Conservation (phyloP, 2,113 vertebrate species). For the Solea senegalensis region DNA sequence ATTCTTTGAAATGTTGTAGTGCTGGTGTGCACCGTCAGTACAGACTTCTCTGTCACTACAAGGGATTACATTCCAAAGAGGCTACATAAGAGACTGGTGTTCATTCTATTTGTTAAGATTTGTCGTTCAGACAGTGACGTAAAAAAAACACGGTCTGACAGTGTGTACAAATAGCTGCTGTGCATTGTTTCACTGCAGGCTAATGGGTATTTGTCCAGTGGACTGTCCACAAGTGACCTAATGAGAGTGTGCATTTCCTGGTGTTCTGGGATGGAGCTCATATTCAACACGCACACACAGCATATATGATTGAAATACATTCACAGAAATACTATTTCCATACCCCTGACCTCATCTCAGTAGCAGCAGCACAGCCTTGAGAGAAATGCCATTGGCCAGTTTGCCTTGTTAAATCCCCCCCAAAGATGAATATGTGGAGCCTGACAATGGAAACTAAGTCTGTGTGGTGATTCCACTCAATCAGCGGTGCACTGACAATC, state of each 20-base stretch:
- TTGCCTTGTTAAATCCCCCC: constrained; percentile 74
- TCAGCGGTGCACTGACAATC: constrained; percentile 77
- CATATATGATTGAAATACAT: constrained; percentile 48
- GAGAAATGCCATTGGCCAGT: constrained; percentile 76
- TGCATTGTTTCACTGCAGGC: not conserved
- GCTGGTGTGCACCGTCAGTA: not conserved
- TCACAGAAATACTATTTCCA: constrained; percentile 63
- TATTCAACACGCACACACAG: not conserved
- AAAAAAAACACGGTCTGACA: not conserved
- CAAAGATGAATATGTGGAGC: constrained; percentile 72
- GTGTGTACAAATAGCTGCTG: not conserved
- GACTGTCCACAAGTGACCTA: no score
- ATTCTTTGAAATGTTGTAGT: not conserved
- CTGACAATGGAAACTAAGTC: constrained; percentile 73
- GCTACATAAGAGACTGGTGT: not conserved
- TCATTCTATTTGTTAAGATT: not conserved
- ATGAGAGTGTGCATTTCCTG: no score
- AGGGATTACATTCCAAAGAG: not conserved
- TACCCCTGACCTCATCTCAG: constrained; percentile 71
- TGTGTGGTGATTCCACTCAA: constrained; percentile 77
- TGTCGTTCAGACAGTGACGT: not conserved
- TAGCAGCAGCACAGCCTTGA: constrained; percentile 53
- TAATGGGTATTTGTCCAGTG: not conserved
- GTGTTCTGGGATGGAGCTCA: no score
- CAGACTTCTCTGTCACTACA: not conserved